A percentile compares a stretch with the other conserved stretches of the same genome.
Conservation (phyloP, 2,113 vertebrate species). For the Pollimyrus isidori region DNA sequence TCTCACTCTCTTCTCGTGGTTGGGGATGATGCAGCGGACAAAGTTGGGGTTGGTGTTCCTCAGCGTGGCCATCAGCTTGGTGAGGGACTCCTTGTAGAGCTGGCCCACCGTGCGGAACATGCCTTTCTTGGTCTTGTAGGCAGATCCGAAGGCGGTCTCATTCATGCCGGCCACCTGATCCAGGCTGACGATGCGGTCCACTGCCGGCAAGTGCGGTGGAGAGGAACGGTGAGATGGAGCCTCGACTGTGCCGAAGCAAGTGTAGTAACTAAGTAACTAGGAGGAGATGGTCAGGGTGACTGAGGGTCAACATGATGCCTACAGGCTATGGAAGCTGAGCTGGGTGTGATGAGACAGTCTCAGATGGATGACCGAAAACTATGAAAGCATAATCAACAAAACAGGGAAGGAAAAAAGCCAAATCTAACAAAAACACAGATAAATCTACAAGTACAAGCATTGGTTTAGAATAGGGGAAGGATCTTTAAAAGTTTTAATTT, state of each 20-base stretch:
- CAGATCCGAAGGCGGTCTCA: slow-evolving; percentile 87
- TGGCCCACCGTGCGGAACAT: slow-evolving; percentile 89
- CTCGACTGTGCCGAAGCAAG: background rate
- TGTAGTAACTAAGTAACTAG: background rate
- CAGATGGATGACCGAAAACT: background rate
- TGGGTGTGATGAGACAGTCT: background rate
- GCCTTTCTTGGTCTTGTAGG: slow-evolving; percentile 81
- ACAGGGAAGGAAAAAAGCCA: background rate
- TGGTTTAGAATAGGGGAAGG: slow-evolving; percentile 3
- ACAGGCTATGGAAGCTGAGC: background rate
- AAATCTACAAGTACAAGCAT: slow-evolving; percentile 1
- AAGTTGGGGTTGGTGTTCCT: slow-evolving; percentile 89
- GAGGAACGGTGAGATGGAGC: background rate
- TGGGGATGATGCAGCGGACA: slow-evolving; percentile 83
- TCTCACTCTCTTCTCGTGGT: slow-evolving; percentile 86
- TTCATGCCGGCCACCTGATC: slow-evolving; percentile 96
- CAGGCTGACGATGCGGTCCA: slow-evolving; percentile 94
- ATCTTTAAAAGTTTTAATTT: background rate
- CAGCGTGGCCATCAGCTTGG: slow-evolving; percentile 84
- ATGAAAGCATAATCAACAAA: background rate
- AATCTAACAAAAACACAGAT: background rate
- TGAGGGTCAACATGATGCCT: background rate
- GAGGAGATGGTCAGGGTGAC: background rate
- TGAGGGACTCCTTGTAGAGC: slow-evolving; percentile 83
- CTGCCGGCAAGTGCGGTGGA: slow-evolving; percentile 46